These are phyloP conservation scores for Resseliella maxima DNA, from an alignment of 2,888 invertebrate genomes.

Conservation along the genomic window DNA sequence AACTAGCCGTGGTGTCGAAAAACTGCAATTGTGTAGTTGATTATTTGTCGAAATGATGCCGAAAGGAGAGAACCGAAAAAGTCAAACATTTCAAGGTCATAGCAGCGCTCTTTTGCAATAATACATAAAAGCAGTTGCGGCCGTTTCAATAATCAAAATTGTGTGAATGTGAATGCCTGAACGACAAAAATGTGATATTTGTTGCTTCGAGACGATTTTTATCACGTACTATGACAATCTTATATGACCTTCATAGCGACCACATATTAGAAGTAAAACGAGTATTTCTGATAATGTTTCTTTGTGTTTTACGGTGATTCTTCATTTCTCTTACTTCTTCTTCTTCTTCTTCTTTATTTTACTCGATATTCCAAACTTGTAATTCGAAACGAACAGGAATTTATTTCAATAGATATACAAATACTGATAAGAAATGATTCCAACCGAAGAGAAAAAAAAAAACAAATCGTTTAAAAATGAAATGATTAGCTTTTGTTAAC, in stretches of 20 bases:
- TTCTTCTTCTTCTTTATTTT: no score
- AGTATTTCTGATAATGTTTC: background rate
- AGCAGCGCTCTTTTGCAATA: background rate
- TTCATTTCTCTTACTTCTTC: no score
- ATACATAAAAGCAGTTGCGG: background rate
- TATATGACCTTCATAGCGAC: constrained; percentile 6
- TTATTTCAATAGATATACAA: background rate
- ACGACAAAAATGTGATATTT: no score
- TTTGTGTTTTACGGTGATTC: background rate
- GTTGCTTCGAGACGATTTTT: constrained; percentile 21
- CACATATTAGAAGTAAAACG: background rate
- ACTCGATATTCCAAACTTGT: background rate
- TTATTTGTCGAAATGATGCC: constrained; percentile 3
- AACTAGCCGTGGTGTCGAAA: background rate
- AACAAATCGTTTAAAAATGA: background rate
- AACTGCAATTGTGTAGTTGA: constrained; percentile 37
- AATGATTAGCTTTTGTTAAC: background rate
- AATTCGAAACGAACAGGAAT: background rate
- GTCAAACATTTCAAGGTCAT: constrained; percentile 51
- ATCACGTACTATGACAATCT: constrained; percentile 44
- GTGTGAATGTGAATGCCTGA: background rate
- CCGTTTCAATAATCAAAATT: background rate
- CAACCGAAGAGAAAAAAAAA: background rate
- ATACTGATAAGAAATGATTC: background rate
- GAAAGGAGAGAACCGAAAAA: constrained; percentile 32